Evolutionary conservation across 1,140 invertebrate genomes (phyloP).

Genomic region (Meloidogyne floridensis): DNA sequence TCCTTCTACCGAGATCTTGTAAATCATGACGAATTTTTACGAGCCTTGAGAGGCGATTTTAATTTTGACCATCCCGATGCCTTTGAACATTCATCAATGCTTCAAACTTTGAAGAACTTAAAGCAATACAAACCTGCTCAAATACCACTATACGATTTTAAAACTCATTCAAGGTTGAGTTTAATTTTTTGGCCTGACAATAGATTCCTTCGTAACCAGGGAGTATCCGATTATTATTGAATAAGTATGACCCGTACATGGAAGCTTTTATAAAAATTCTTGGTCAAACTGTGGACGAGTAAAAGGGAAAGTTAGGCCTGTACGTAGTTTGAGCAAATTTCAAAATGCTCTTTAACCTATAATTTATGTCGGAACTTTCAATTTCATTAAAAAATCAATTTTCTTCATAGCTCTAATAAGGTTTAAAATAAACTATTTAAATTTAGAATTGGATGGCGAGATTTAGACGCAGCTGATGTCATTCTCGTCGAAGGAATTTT

Average conservation of each 20-base stretch:
- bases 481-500: slow-evolving; percentile 96
- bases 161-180: slow-evolving; percentile 77
- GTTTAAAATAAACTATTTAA: slow-evolving; percentile 58
- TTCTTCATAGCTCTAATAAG: background rate
- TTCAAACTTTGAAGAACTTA: slow-evolving; percentile 79
- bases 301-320: too few species aligned
- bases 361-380: too few species aligned
- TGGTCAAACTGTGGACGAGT: too few species aligned
- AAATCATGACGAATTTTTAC: slow-evolving; percentile 75
- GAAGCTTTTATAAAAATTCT: too few species aligned
- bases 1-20: slow-evolving; percentile 88
- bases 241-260: too few species aligned
- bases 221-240: too few species aligned
- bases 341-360: too few species aligned
- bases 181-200: too few species aligned
- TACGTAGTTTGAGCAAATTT: too few species aligned
- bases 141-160: slow-evolving; percentile 88
- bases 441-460: slow-evolving; percentile 74
- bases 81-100: slow-evolving; percentile 82
- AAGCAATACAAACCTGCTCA: slow-evolving; percentile 80
- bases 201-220: too few species aligned
- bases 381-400: background rate
- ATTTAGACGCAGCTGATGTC: slow-evolving; percentile 94
- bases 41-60: slow-evolving; percentile 85
- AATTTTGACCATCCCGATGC: slow-evolving; percentile 96